A percentile compares a stretch with the other conserved stretches of the same genome.
These are phyloP conservation scores for Heliocidaris erythrogramma DNA, from an alignment of 35 echinoderm and acorn worm species.

Conservation along the genomic window DNA sequence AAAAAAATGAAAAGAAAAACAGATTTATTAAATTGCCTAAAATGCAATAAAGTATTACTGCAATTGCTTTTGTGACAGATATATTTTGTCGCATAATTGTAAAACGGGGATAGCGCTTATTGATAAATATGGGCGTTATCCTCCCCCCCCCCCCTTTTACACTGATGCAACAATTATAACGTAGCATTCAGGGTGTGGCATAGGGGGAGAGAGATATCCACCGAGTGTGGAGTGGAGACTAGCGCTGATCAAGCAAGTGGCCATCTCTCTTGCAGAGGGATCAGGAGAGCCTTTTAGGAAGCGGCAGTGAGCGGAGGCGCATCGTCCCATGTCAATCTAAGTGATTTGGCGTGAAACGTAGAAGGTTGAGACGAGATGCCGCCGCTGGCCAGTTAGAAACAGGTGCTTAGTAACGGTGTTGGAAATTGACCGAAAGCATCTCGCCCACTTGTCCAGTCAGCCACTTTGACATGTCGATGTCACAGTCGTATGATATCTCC, in stretches of 20 bases:
- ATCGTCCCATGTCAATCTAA: constrained; percentile 16
- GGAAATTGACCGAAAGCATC: constrained; percentile 2
- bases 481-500: not conserved
- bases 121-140: too few species aligned
- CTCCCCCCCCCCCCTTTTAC: too few species aligned
- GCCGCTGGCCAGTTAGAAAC: not conserved
- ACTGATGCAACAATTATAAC: too few species aligned
- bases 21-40: too few species aligned
- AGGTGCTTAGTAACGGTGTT: constrained; percentile 8
- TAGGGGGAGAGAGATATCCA: too few species aligned
- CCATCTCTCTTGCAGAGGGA: not conserved
- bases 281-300: constrained; percentile 1
- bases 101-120: too few species aligned
- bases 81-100: too few species aligned
- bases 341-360: constrained; percentile 1
- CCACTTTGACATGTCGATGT: not conserved
- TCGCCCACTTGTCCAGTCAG: not conserved
- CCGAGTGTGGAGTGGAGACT: not conserved
- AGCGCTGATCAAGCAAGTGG: not conserved
- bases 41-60: not conserved
- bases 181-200: too few species aligned
- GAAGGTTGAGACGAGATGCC: constrained; percentile 8
- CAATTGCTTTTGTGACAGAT: not conserved
- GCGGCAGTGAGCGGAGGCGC: not conserved
- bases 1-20: too few species aligned